Evolutionary conservation across 2,797 vertebrate species (phyloP), one percentile per base, ranked within the genome.

Genomic region (Leptodactylus fallax): DNA sequence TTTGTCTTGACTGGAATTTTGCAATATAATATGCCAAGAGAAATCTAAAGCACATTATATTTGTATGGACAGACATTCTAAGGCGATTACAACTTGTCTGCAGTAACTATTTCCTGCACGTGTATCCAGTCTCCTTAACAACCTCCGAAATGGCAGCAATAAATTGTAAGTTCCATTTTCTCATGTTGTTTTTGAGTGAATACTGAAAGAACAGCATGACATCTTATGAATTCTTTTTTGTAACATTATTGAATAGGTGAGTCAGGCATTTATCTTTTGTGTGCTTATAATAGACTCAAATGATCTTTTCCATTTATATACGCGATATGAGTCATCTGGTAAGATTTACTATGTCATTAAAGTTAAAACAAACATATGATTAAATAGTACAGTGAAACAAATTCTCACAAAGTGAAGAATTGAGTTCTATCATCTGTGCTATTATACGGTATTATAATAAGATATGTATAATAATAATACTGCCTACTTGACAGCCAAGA

Each of bases 311-410:
- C 84, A 89, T 86, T 86, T 89, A 78, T 89, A 79, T 77, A 61
- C 60, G 60, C 56, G 16, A 65, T 51, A 61, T 79, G 83, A 89
- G 71, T 89, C 88, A 86, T 71, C 71, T 69, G 76, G 81, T 83
- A 85, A 58, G 84, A 86, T 81, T 86, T 89, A 71, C 58, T 89
- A 77, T 85, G 84, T 81, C 86, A 87, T 79, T 81, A 85, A 81
- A 79, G 76, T 21, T 77, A 74, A 85, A 78, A 78, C 58, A 85
- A 74, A 76, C 55, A 77, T 89, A 78, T 74, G 83, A 85, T 88
- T 85, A 85, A 77, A 85, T 82, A 78, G 71, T 87, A 87, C 79
- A 77, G 71, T 76, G 45, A 81, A 74, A 67, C 47, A 69, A 56
- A 69, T 58, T 81, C 17, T 76, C 71, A 14, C 81, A 77, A 36